Base-by-base conservation (phyloP, 2,888 invertebrate genomes). In the Hydrotaea diabolus region DNA sequence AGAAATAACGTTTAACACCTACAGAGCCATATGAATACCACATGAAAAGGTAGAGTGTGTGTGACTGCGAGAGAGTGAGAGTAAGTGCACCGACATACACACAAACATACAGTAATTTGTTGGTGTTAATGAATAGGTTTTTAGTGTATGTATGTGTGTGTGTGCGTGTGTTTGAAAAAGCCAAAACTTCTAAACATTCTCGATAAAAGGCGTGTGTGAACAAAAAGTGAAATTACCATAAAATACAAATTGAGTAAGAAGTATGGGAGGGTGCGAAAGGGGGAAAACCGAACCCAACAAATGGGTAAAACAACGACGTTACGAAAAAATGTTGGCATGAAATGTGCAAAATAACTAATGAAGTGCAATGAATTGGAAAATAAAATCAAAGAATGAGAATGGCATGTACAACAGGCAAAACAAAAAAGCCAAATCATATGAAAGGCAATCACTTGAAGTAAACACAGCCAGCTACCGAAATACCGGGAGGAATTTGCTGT, bases 351-450 rank as follows among this genome's bases (percentile, higher is more conserved):
- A 46, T 73, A 75, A 82, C 57, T 66, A 82, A 82, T 80, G 73
- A 83, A 78, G 80, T 83, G 82, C 78, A 85, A 59, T 83, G 73
- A 85, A 78, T 69, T 81, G 78, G 59, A 78, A 81, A 83, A 85
- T 62, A 46, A 77, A 80, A 81, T 76, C 31, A 73, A 77, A 19
- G 15, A 71, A 75, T 53, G 19, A 62, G 71, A 39, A n/a, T 23
- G 17, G 26, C 19, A 39, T 31, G 13, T 11, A 31, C 31, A 73
- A 26, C 21, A 17, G 74, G 15, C 39, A 66, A 9, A 62, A 26
- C 36, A 55, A 36, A 7, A 79, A 71, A 57, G 21, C 17, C 11
- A 76, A 69, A 0, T 39, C 4, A 64, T 23, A 39, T 11, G 13
- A 53, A 62, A 43, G 21, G 72, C 71, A 64, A 77, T 49, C 23